Base-by-base conservation (phyloP, 2,113 vertebrate genomes). In the Apteryx mantelli region DNA sequence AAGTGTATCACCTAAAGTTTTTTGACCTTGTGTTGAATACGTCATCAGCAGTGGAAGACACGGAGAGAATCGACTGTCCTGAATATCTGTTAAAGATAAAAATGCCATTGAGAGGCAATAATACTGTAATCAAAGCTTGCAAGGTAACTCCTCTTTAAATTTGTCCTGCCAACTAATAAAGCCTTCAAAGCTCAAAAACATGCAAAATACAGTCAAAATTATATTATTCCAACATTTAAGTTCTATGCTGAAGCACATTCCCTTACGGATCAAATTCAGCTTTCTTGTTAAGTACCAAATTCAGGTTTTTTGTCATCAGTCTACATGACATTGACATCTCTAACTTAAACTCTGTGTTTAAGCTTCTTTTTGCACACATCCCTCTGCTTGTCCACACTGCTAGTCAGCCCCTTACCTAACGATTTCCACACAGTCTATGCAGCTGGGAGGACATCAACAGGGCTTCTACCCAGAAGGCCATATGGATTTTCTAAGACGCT, bases 31-130 rank as follows among this genome's bases (percentile, higher is more conserved):
- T 36, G 87, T 94, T 53, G 96, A 90, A 60, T 71, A 83, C 30
- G 80, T 96, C 13, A 94, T 98, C 95, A 98, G 81, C 65, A 99
- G 93, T 3, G 97, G 97, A 55, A 99, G 97, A 63, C 95, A 95
- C 60, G 98, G 98, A 89, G 99, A 98, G 63, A 98, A 86, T 21
- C 90, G 97, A 89, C 96, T 99, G 89, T 99, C 98, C 94, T 98
- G 98, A 92, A 98, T 96, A 26, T 98, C 99, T 99, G 97, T 64
- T 85, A 96, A 97, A 68, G 92, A 88, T 38, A 88, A 95, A 71
- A 94, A 93, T 5, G 84, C 11, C 79, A 92, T 78, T 42, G 42
- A 91, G 38, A 40, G 42, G 20, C 10, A 86, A 40, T 28, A 96
- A 66, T 46, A 68, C 22, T 58, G 81, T 10, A 69, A 32, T 24